Evolutionary conservation across 2,888 invertebrate genomes (phyloP).

Genomic region (Orchestes rusci): DNA sequence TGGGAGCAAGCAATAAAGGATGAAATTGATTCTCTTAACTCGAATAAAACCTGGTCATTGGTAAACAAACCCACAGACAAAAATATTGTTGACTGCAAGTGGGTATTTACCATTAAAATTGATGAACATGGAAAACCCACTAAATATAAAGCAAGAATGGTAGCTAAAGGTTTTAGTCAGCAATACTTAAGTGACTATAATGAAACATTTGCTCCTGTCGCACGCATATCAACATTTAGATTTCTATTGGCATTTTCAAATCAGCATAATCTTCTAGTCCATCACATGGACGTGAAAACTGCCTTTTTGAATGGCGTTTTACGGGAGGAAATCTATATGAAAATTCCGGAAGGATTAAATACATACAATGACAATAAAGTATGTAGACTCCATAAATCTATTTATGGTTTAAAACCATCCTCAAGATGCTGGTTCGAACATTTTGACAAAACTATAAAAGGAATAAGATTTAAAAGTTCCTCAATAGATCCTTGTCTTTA

Average conservation of each 20-base stretch:
- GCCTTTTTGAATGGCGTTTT: constrained; percentile 23
- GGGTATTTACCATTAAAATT: constrained; percentile 22
- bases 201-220: constrained; percentile 24
- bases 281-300: constrained; percentile 24
- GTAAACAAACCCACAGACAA: constrained; percentile 8
- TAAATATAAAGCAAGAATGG: constrained; percentile 14
- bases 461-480: constrained; percentile 12
- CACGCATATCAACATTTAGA: constrained; percentile 14
- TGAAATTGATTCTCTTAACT: no score
- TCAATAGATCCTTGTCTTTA: constrained; percentile 28
- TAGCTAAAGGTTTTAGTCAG: constrained; percentile 20
- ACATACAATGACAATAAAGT: constrained; percentile 16
- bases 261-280: constrained; percentile 11
- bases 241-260: constrained; percentile 9
- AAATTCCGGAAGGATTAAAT: constrained; percentile 25
- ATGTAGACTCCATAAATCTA: constrained; percentile 27
- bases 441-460: constrained; percentile 15
- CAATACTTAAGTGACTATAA: constrained; percentile 21
- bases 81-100: no score
- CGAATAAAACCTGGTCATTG: constrained; percentile 20
- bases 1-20: constrained; percentile 3
- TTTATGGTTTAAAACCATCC: constrained; percentile 19
- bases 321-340: constrained; percentile 24
- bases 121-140: constrained; percentile 11
- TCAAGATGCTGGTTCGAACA: constrained; percentile 16